Evolutionary conservation across 2,888 invertebrate species (phyloP).

Genomic region (Ophioninae sp.): DNA sequence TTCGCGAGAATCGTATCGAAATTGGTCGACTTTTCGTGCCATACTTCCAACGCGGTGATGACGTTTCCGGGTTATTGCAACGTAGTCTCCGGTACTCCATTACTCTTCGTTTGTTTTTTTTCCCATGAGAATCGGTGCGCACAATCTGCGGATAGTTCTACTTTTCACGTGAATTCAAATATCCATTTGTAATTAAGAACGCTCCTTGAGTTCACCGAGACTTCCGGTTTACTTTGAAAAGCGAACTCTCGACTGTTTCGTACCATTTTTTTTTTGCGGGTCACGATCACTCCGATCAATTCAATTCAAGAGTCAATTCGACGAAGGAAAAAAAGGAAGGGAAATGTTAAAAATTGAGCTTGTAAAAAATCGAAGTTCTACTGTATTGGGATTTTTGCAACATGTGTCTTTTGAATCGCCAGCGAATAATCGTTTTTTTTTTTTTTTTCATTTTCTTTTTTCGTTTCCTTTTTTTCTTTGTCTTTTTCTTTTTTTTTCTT

Average conservation of each 20-base stretch:
- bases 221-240: conserved; percentile 5
- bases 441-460: conserved; percentile 55
- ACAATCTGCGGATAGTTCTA: not conserved
- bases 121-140: conserved; percentile 28
- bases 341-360: too few species aligned
- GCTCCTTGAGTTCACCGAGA: not conserved
- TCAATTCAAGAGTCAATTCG: not conserved
- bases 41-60: conserved; percentile 39
- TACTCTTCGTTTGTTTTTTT: conserved; percentile 16
- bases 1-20: conserved; percentile 34
- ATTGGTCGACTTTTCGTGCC: conserved; percentile 39
- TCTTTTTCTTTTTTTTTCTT: conserved; percentile 29
- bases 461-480: conserved; percentile 29
- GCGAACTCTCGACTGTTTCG: not conserved
- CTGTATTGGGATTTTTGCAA: conserved; percentile 43
- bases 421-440: conserved; percentile 24
- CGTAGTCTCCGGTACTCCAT: not conserved
- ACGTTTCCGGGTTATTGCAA: conserved; percentile 47
- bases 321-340: conserved; percentile 11
- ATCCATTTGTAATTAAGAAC: conserved; percentile 38
- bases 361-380: too few species aligned
- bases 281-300: not conserved
- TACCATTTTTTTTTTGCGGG: not conserved
- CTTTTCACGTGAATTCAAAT: conserved; percentile 23
- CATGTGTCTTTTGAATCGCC: conserved; percentile 34